A percentile compares a stretch with the other conserved stretches of the same genome.
Conservation (phyloP, 2,888 invertebrate species). For the Phyto melanocephala region DNA sequence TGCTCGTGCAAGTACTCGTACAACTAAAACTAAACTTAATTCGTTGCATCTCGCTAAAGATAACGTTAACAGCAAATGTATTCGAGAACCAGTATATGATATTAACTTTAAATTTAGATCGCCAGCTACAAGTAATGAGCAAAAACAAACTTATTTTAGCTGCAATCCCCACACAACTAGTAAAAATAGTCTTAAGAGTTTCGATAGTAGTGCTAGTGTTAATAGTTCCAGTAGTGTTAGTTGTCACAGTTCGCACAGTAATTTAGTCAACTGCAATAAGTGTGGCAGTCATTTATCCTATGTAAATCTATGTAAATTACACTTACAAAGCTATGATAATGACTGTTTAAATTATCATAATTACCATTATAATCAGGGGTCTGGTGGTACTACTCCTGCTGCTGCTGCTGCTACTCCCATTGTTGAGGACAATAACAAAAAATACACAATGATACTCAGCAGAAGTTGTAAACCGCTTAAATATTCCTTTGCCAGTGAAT, state of each 20-base stretch:
- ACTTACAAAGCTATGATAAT: conserved; percentile 50
- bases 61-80: not conserved
- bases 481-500: conserved; percentile 78
- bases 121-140: not conserved
- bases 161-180: not conserved
- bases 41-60: not conserved
- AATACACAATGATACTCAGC: conserved; percentile 75
- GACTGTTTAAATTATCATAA: not conserved
- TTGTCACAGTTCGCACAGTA: conserved; percentile 52
- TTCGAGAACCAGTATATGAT: conserved; percentile 40
- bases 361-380: not conserved
- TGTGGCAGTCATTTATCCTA: conserved; percentile 32
- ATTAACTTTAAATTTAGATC: conserved; percentile 57
- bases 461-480: conserved; percentile 76
- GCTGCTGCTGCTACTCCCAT: conserved; percentile 29
- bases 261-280: conserved; percentile 41
- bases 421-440: conserved; percentile 77
- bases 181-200: conserved; percentile 51
- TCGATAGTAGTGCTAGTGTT: conserved; percentile 63
- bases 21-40: conserved; percentile 2
- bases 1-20: conserved; percentile 54
- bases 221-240: conserved; percentile 67
- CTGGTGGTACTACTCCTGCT: conserved; percentile 6
- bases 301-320: conserved; percentile 63
- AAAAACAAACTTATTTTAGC: not conserved